Evolutionary conservation across 2,113 vertebrate species (phyloP), one percentile per base, ranked within the genome.

Genomic region (Tupaia chinensis): DNA sequence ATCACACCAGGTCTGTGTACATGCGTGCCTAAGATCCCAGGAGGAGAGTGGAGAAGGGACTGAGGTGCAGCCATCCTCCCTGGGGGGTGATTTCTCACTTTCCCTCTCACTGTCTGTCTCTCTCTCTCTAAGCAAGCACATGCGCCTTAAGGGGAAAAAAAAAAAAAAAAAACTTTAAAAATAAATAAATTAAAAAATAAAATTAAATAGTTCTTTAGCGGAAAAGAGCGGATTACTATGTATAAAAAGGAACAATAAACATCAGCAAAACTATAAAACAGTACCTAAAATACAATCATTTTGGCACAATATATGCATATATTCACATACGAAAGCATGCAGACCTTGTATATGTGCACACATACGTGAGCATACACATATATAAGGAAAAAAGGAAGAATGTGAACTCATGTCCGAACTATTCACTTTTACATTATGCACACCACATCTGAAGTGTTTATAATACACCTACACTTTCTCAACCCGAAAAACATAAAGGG

Each of bases 181-280:
- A 17, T 87, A 92, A 87, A 87, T 44, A 44, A 44, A 44, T 0
- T 44, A 44, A 44, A 44, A 44, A 44, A 44, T 44, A 44, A 44
- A 44, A 44, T 44, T 44, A 3, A 44, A 44, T 44, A 44, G 44
- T 44, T 44, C 44, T 44, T 44, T 44, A 44, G 44, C 44, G 5
- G 69, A 83, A 82, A 79, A 81, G 27, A 86, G 14, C 11, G 60
- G 22, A 73, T 80, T 44, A 89, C 60, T 69, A 93, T 79, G 6
- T 70, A 91, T 20, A 9, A 23, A 61, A 2, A 80, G 61, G 16
- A 66, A 88, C 93, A 91, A 87, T 29, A 93, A 91, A 81, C 78
- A 77, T 8, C 34, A 89, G 53, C 20, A 95, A 96, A 95, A 94
- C 61, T 77, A 92, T 44, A 93, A 77, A 81, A 89, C 12, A 93